phyloP scores from a whole-genome alignment of 2,797 vertebrate genomes.

The Anniella stebbinsi region DNA sequence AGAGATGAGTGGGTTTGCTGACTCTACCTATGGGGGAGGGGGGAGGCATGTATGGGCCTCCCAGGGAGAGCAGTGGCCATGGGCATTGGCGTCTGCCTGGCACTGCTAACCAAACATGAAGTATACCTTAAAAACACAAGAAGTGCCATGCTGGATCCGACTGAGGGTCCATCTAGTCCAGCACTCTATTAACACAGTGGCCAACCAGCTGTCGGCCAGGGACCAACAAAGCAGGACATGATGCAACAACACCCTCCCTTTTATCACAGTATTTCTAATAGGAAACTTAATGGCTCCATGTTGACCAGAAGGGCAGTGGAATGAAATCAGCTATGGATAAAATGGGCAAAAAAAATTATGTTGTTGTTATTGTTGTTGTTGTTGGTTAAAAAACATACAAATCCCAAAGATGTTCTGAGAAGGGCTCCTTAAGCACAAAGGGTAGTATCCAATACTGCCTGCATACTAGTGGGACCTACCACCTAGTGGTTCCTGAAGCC shows the following conservation, averaged over 20 bases:
- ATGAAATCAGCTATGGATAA: background rate
- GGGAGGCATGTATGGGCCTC: background rate
- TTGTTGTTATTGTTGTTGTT: too few species aligned
- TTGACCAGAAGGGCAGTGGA: background rate
- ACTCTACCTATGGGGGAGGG: background rate
- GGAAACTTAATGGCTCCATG: background rate
- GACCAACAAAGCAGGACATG: too few species aligned
- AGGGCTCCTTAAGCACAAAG: background rate
- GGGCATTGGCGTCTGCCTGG: background rate
- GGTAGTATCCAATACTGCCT: too few species aligned
- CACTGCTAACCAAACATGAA: background rate
- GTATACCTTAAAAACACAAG: too few species aligned
- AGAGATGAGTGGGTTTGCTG: background rate
- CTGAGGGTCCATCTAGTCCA: too few species aligned
- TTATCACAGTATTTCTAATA: background rate
- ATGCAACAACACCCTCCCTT: too few species aligned
- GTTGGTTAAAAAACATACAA: background rate
- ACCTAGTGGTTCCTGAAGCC: too few species aligned
- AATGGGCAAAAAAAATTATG: too few species aligned
- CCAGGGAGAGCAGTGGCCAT: background rate
- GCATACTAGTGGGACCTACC: too few species aligned
- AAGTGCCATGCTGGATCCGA: too few species aligned
- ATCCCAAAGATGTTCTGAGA: background rate
- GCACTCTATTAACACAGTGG: too few species aligned
- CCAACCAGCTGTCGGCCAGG: too few species aligned